Evolutionary conservation across 1,140 invertebrate genomes (phyloP), one percentile per base, ranked within the genome.

Genomic region (Fopius arisanus): DNA sequence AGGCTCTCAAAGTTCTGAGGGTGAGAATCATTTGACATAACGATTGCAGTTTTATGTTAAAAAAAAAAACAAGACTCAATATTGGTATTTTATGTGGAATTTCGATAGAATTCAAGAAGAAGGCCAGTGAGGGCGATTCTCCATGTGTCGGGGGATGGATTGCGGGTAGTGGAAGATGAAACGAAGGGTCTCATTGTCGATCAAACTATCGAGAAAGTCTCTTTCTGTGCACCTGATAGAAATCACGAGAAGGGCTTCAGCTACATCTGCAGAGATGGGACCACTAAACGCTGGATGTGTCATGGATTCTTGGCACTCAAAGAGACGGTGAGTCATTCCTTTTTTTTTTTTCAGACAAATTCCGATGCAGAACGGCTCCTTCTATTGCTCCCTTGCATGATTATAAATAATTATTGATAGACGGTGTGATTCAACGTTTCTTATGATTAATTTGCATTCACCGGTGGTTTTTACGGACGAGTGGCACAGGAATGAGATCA

Each of bases 181-280:
- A 99, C 97, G 9, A 99, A 99, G 89, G 98, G 97, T 28, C 90
- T 99, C 62, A 97, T 99, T 76, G 97, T 99, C 14, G 98, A 99
- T 89, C 98, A 99, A 88, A 99, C 98, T 3, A 99, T 99, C 75
- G 98, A 99, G 84, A 99, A 99, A 88, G 98, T 99, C 0, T 99
- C 98, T 2, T 99, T 99, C 88, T 99, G 98, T 89, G 97, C 98
- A 7, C 98, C 98, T 0, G 98, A 99, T 89, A 91, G 98, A 72
- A 98, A 99, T 86, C 96, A 99, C 82, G 97, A 99, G 79, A 94
- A 96, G 78, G 98, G 98, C 10, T 99, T 99, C 87, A 96, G 96
- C 70, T 98, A 96, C 84, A 96, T 96, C 77, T 96, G 96, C 82
- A 91, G 93, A 79, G 95, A 96, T 85, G 95, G 93, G 67, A 95